These are phyloP conservation scores for Drosophila stalkeri DNA, from an alignment of 2,888 invertebrate species.

Conservation along the genomic window DNA sequence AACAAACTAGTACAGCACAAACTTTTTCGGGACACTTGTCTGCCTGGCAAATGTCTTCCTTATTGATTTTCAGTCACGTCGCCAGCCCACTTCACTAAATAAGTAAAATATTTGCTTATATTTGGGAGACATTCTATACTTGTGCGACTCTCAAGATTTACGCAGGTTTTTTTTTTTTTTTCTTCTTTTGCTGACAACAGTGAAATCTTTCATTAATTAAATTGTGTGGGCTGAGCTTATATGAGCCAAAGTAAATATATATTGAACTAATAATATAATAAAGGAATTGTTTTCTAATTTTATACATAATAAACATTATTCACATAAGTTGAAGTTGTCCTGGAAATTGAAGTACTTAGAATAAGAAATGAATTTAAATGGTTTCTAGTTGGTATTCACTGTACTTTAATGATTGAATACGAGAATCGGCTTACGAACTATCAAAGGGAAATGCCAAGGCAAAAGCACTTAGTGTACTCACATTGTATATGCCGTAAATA, in stretches of 20 bases:
- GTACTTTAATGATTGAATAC: background rate
- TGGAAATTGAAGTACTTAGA: background rate
- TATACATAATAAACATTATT: background rate
- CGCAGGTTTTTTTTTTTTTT: slow-evolving; percentile 35
- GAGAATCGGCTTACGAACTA: background rate
- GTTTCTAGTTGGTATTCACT: background rate
- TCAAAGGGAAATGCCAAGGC: background rate
- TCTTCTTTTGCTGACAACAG: slow-evolving; percentile 37
- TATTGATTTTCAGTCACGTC: slow-evolving; percentile 56
- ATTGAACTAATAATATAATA: slow-evolving; percentile 23
- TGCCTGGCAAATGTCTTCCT: slow-evolving; percentile 14
- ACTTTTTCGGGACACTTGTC: slow-evolving; percentile 23
- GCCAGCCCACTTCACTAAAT: background rate
- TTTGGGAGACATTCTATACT: slow-evolving; percentile 39
- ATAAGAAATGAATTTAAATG: background rate
- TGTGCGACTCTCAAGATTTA: slow-evolving; percentile 24
- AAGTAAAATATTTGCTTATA: slow-evolving; percentile 51
- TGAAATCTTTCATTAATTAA: slow-evolving; percentile 59
- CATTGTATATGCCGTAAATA: slow-evolving; percentile 95
- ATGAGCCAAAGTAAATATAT: background rate
- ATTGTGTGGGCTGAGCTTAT: slow-evolving; percentile 32
- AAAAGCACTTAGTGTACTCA: slow-evolving; percentile 86
- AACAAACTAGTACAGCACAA: slow-evolving; percentile 16
- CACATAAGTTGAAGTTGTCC: background rate
- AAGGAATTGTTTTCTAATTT: background rate